A percentile compares a stretch with the other conserved stretches of the same genome.
These are phyloP conservation scores for Pogonognathellus flavescens DNA, from an alignment of 1,140 invertebrate genomes.

Conservation along the genomic window DNA sequence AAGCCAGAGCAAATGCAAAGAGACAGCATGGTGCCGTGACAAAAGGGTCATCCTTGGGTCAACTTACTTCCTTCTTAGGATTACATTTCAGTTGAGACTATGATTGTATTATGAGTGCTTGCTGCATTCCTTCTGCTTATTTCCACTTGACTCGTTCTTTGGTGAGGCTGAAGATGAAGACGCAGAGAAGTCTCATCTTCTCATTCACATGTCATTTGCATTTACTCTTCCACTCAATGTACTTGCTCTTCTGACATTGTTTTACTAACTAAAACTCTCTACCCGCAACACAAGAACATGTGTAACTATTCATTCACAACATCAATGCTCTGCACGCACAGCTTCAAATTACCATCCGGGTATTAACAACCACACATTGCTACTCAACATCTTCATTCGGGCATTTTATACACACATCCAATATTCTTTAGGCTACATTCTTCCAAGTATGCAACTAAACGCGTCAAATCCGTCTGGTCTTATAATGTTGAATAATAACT, in stretches of 20 bases:
- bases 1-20: neutral
- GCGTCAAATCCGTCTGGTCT: too few relatives aligned
- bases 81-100: neutral
- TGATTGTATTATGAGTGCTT: neutral
- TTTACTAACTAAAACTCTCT: neutral
- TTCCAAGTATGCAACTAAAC: too few relatives aligned
- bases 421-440: too few relatives aligned
- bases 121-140: neutral
- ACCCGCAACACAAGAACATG: constrained; percentile 47
- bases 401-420: neutral
- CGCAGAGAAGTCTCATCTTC: too few relatives aligned
- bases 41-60: constrained; percentile 54
- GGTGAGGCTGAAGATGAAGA: too few relatives aligned
- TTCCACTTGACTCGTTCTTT: constrained; percentile 6
- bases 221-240: too few relatives aligned
- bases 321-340: constrained; percentile 42
- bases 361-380: neutral
- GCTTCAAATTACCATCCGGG: constrained; percentile 42
- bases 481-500: too few relatives aligned
- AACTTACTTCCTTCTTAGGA: constrained; percentile 55
- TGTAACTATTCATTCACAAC: constrained; percentile 57
- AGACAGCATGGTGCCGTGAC: constrained; percentile 57
- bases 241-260: constrained; percentile 1
- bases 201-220: neutral
- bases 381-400: neutral